phyloP scores from a whole-genome alignment of 2,888 invertebrate species.

The Agrilus mali region DNA sequence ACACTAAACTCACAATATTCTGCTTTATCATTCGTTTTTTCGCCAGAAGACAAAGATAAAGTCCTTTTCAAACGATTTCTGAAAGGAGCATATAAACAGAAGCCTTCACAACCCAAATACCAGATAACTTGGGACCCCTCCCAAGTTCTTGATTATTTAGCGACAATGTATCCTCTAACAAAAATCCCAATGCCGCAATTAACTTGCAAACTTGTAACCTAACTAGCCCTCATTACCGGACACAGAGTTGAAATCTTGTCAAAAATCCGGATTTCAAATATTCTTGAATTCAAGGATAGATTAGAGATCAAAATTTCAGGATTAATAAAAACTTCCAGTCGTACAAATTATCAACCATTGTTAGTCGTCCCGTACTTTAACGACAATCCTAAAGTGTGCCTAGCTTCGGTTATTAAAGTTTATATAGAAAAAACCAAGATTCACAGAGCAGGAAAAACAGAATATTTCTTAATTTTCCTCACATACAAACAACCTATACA shows the following conservation, averaged over 20 bases:
- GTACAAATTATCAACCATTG: slow-evolving; percentile 6
- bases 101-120: slow-evolving; percentile 12
- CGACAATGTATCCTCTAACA: neutral
- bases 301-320: slow-evolving; percentile 13
- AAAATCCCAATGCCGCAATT: neutral
- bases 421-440: slow-evolving; percentile 9
- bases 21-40: neutral
- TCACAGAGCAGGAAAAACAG: slow-evolving; percentile 1
- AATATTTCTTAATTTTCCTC: slow-evolving; percentile 11
- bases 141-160: slow-evolving; percentile 11
- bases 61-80: slow-evolving; percentile 12
- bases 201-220: slow-evolving; percentile 13
- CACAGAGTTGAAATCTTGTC: slow-evolving; percentile 16
- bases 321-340: slow-evolving; percentile 12
- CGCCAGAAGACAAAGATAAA: neutral
- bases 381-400: slow-evolving; percentile 9
- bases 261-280: slow-evolving; percentile 10
- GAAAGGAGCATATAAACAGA: slow-evolving; percentile 11
- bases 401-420: slow-evolving; percentile 5
- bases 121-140: slow-evolving; percentile 14
- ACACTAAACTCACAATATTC: neutral
- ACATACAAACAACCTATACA: slow-evolving; percentile 13
- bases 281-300: neutral
- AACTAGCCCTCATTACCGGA: slow-evolving; percentile 15
- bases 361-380: slow-evolving; percentile 10